Base-by-base conservation (phyloP, 2,797 vertebrate genomes). In the Melanotaenia trifasciata region DNA sequence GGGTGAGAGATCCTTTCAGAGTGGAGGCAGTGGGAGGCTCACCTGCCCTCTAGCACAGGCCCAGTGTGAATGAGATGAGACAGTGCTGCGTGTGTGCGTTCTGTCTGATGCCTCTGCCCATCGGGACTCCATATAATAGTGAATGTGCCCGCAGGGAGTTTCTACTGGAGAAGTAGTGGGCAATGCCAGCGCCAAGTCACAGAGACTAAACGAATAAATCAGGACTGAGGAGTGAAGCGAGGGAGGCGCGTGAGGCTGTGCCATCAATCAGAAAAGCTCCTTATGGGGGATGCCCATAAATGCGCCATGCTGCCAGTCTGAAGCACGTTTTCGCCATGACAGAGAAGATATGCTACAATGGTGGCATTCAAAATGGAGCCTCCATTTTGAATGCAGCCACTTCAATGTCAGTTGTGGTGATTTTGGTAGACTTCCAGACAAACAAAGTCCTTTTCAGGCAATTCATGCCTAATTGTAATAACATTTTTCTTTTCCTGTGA, bases 171-270 rank as follows among this genome's bases (percentile, higher is more conserved):
- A 84, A 84, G 79, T 80, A 83, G 85, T 87, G 90, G 90, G 90
- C 88, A 92, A 13, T 57, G 85, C 85, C 86, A 79, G 87, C 90
- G 93, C 93, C 94, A 94, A 93, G 87, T 90, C 90, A 89, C 89
- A 90, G 89, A 89, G 90, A 90, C 84, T 58, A 90, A 90, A 92
- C 78, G 85, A 90, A 93, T 93, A 93, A 92, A 92, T 93, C 93
- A 92, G 84, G 83, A 61, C 74, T 76, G 90, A 91, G 81, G 75
- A 87, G 79, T 64, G 85, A 85, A 56, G 84, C 70, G 90, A 80
- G 84, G 88, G 91, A 80, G 87, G 87, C 45, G 78, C 58, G 56
- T n/a, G 69, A 78, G 87, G 81, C 79, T 38, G 86, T 45, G 77
- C 92, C 89, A 91, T 94, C 89, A 93, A 92, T 94, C 93, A 93